Base-by-base conservation (phyloP, 2,113 vertebrate species). In the Limanda limanda region DNA sequence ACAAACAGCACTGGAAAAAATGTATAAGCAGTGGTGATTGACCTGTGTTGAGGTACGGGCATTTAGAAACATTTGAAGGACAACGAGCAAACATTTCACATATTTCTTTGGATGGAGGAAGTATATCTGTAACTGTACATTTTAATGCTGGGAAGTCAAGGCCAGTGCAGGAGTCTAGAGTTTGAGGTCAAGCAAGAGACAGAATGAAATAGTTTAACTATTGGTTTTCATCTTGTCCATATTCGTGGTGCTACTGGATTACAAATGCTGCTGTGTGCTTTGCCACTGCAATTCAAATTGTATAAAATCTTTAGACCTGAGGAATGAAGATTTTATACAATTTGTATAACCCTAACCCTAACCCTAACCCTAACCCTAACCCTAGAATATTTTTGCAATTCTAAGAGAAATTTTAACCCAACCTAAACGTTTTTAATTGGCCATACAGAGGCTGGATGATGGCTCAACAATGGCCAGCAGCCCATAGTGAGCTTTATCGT, bases 171-270 rank as follows among this genome's bases (percentile, higher is more conserved):
- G 40, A 73, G 21, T 31, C 31, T 24, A 59, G 52, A 27, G 25
- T 54, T 17, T 14, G 2, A 56, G 71, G 67, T 83, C 76, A 71
- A 68, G 47, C 48, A 51, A 24, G 62, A 74, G 69, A 27, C 68
- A 72, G 67, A 23, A 47, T 21, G 66, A 84, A 51, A 51, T 25
- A 78, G 76, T 55, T 73, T 62, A 55, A 42, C 64, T 59, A 74
- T 58, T 75, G 31, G 35, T 77, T 85, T 75, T 76, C 18, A 42
- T 63, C 67, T 69, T 40, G 48, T 78, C 35, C 60, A 85, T 85
- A 82, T 85, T 78, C 60, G 76, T 69, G 61, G 1, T 21, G 17
- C 51, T 64, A 42, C 67, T 64, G 57, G 21, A 60, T 62, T 48
- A 57, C 55, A 58, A 66, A 81, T 73, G 69, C 15, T 64, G 62